Conservation (phyloP, 2,888 invertebrate species). For the Ceratothoa steindachneri region DNA sequence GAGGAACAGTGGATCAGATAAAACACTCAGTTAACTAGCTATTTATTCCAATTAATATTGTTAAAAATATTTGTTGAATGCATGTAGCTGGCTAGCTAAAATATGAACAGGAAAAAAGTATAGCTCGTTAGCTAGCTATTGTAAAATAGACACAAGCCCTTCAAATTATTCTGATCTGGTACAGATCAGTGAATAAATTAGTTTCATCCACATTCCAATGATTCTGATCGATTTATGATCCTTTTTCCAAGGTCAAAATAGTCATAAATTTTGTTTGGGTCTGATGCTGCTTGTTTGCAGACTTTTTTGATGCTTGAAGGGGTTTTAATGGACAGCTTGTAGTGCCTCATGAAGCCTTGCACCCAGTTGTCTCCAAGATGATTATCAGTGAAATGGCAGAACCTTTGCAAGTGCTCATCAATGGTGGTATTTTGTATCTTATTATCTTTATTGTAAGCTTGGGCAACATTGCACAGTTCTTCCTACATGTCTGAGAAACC, state of each 20-base stretch:
- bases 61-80: too few relatives aligned
- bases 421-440: not conserved
- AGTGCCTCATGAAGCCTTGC: not conserved
- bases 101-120: too few relatives aligned
- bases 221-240: not conserved
- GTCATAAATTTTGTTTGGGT: conserved; percentile 2
- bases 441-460: not conserved
- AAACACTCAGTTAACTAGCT: too few relatives aligned
- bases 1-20: too few relatives aligned
- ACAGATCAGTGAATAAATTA: conserved; percentile 3
- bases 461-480: not conserved
- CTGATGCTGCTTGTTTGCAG: not conserved
- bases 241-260: not conserved
- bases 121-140: too few relatives aligned
- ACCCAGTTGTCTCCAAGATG: not conserved
- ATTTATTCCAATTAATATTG: too few relatives aligned
- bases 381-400: not conserved
- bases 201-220: conserved; percentile 10
- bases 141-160: too few relatives aligned
- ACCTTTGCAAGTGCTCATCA: not conserved
- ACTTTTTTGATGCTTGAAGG: not conserved
- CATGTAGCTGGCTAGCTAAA: too few relatives aligned
- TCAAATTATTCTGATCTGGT: too few relatives aligned
- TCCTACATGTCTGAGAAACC: not conserved
- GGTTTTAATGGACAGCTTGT: not conserved